Evolutionary conservation across 2,888 invertebrate genomes (phyloP).

Genomic region (Baccha elongata): DNA sequence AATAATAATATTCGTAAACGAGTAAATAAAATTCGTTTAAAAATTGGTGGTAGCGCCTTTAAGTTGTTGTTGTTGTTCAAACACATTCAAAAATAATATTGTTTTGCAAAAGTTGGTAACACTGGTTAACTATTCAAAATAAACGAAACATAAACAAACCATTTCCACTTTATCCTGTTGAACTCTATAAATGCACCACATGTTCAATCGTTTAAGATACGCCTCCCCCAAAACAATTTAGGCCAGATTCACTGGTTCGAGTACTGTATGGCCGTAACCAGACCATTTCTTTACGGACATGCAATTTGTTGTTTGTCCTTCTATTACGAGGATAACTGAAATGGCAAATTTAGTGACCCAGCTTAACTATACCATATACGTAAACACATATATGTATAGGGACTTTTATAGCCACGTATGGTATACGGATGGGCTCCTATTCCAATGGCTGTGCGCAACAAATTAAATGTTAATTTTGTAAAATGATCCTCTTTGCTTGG

Average conservation of each 20-base stretch:
- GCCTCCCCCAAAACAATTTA: slow-evolving; percentile 24
- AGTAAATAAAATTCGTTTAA: too few species aligned
- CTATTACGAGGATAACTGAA: slow-evolving; percentile 45
- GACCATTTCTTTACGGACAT: slow-evolving; percentile 25
- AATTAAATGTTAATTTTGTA: slow-evolving; percentile 75
- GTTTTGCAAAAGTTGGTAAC: not conserved
- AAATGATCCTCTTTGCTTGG: slow-evolving; percentile 67
- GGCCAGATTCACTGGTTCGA: slow-evolving; percentile 27
- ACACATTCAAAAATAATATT: not conserved
- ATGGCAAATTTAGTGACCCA: slow-evolving; percentile 57
- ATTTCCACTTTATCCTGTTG: not conserved
- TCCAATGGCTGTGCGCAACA: slow-evolving; percentile 34
- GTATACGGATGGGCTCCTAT: slow-evolving; percentile 1
- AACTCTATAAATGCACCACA: not conserved
- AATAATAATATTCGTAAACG: too few species aligned
- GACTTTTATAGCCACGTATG: slow-evolving; percentile 49
- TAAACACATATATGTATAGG: not conserved
- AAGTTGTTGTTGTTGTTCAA: too few species aligned
- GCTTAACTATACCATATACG: slow-evolving; percentile 15
- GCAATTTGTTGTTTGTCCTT: slow-evolving; percentile 56
- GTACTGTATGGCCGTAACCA: slow-evolving; percentile 17
- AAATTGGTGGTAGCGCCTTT: too few species aligned
- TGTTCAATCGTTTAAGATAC: slow-evolving; percentile 46
- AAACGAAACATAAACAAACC: not conserved
- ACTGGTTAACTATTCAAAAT: not conserved